Base-by-base conservation (phyloP, 2,797 vertebrate genomes). In the Acropternis orthonyx region DNA sequence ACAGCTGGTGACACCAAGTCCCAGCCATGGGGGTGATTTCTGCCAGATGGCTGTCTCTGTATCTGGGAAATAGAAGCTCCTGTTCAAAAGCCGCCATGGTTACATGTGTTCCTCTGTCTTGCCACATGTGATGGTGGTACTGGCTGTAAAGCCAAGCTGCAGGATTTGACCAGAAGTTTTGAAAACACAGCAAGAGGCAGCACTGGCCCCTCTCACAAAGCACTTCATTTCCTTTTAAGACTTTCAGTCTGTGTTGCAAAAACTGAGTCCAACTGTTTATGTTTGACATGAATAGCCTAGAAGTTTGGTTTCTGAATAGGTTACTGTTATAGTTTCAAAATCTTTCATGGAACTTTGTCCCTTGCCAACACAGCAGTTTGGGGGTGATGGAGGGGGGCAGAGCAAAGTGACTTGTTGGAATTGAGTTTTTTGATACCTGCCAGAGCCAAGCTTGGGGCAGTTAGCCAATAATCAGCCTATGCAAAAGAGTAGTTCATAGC, bases 291-390 rank as follows among this genome's bases (percentile, higher is more conserved):
- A 93, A 94, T 89, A 95, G 63, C 82, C 36, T 34, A 17, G 69
- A 69, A 94, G 62, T 81, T 93, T 93, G 76, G 55, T 89, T 95
- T 97, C 89, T 84, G 69, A 52, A 76, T 16, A 84, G 51, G 80
- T 92, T 94, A 46, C 15, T 46, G 44, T 46, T 46, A 46, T 46
- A 46, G 44, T 46, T 46, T 46, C 10, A 5, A 46, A 46, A 46
- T 46, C 44, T 46, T 20, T 46, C 15, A 46, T 46, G 44, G 44
- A 21, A 46, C 21, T 46, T 46, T 46, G 44, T 46, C 20, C 44
- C 44, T 20, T 46, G 44, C 44, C 19, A 46, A 46, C 44, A 46
- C 44, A 46, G 44, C 19, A 46, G 44, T 46, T 46, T 46, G 43
- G 43, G 43, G 14, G 43, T 43, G 43, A 43, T 19, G 18, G 43